phyloP scores from a whole-genome alignment of 1,140 invertebrate species.

The Thaumetopoea pityocampa region DNA sequence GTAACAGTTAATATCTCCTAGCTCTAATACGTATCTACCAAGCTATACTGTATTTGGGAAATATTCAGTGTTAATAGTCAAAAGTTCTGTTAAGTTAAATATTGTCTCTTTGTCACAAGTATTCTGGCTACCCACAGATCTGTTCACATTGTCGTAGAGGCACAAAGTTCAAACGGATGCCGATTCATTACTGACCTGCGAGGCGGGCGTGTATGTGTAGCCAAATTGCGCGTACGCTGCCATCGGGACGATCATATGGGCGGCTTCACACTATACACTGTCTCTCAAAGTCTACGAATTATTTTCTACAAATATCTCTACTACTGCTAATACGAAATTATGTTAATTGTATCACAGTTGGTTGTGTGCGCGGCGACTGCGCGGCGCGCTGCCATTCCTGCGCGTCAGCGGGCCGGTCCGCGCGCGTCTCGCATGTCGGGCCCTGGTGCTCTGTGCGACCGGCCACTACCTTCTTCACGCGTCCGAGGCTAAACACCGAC shows the following conservation, averaged over 20 bases:
- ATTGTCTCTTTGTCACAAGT: too few species aligned
- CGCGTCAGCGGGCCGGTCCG: constrained; percentile 46
- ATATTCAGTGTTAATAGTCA: too few species aligned
- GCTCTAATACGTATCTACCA: too few species aligned
- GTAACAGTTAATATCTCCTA: too few species aligned
- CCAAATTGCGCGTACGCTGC: constrained; percentile 89
- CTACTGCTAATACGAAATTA: constrained; percentile 39
- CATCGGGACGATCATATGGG: constrained; percentile 79
- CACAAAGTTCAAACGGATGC: not conserved
- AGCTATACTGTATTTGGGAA: too few species aligned
- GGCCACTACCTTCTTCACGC: constrained; percentile 46
- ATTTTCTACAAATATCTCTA: constrained; percentile 40
- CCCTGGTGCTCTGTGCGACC: constrained; percentile 27
- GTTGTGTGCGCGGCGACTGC: constrained; percentile 52
- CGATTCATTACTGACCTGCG: constrained; percentile 78
- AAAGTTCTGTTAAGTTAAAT: too few species aligned
- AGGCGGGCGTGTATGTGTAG: constrained; percentile 87
- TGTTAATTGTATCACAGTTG: constrained; percentile 61
- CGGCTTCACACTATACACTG: constrained; percentile 69
- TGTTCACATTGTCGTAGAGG: not conserved
- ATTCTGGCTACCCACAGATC: too few species aligned
- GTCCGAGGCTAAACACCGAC: constrained; percentile 52
- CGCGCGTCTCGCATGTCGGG: constrained; percentile 47
- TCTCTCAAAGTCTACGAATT: constrained; percentile 66
- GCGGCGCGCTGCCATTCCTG: constrained; percentile 59